Conservation (phyloP, 2,113 vertebrate species). For the Corythornis vintsioides region DNA sequence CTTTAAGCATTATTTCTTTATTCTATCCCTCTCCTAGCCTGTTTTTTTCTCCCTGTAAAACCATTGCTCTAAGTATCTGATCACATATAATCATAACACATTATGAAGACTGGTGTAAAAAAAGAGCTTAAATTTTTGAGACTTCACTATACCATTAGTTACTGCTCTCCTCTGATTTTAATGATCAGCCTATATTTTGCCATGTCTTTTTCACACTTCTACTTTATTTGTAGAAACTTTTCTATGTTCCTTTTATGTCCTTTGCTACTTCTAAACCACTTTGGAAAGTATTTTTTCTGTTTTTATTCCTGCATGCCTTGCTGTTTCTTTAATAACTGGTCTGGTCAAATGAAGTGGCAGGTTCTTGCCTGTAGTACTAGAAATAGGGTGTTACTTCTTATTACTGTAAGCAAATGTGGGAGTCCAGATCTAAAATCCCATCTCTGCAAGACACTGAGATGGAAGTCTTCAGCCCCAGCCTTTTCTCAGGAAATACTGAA, state of each 20-base stretch:
- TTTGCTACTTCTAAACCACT: neutral
- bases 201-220: neutral
- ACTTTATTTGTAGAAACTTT: neutral
- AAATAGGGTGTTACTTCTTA: neutral
- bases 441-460: neutral
- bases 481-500: neutral
- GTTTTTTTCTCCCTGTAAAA: neutral
- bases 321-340: neutral
- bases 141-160: neutral
- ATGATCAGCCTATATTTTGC: neutral
- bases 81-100: neutral
- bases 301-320: neutral
- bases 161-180: neutral
- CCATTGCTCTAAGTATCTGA: neutral
- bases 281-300: neutral
- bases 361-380: neutral
- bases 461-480: neutral
- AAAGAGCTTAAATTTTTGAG: neutral
- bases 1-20: neutral
- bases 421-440: neutral
- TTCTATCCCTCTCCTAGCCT: neutral
- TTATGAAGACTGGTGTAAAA: neutral
- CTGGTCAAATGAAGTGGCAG: neutral
- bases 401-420: neutral
- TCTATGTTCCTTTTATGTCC: neutral